Percentiles rank a stretch among this genome's conserved stretches.
Conservation (phyloP, 2,113 vertebrate genomes). For the Cheirogaleus medius region DNA sequence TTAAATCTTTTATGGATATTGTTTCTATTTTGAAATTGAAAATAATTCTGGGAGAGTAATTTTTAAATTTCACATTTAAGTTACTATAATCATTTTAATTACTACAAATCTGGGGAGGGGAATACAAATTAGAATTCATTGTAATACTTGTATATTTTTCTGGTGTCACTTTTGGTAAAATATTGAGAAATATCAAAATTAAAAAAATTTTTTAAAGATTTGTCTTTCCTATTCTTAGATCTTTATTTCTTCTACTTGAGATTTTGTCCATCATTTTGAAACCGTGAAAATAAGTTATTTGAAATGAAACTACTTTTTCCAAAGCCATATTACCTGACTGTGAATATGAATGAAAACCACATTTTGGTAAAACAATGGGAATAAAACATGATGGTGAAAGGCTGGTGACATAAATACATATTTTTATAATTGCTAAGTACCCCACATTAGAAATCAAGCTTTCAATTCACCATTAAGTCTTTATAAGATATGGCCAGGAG, state of each 20-base stretch:
- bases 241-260: not conserved
- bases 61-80: slow-evolving; percentile 24
- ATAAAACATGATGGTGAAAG: not conserved
- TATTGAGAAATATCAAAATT: not conserved
- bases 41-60: not conserved
- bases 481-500: not conserved
- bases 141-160: not conserved
- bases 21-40: slow-evolving; percentile 46
- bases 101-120: not conserved
- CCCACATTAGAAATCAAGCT: not conserved
- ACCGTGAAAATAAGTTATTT: not conserved
- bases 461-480: not conserved
- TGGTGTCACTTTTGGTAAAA: not conserved
- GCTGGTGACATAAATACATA: not conserved
- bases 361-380: not conserved
- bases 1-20: slow-evolving; percentile 45
- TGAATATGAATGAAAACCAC: not conserved
- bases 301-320: not conserved
- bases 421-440: not conserved
- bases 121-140: not conserved
- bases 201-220: not conserved
- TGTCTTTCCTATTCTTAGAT: not conserved
- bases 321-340: not conserved
- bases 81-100: not conserved
- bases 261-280: not conserved